Evolutionary conservation across 2,888 invertebrate species (phyloP), one percentile per base, ranked within the genome.

Genomic region (Listrodromus nycthemerus): DNA sequence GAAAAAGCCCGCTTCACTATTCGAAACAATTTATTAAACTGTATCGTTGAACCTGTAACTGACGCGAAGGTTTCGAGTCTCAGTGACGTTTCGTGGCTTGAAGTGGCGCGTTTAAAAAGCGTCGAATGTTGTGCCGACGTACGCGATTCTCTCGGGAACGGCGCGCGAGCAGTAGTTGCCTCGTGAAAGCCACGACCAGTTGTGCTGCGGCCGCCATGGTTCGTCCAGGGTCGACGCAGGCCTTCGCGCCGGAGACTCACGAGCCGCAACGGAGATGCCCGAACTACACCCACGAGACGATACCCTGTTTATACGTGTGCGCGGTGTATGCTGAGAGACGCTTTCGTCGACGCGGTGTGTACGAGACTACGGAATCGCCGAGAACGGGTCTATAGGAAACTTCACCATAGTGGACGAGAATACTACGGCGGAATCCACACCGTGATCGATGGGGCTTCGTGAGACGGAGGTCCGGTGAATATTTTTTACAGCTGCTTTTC

Each of bases 181-280:
- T 90, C 91, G 91, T 89, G 92, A 91, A 90, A 89, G 91, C 90
- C 90, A 91, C 90, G 88, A 89, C 90, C 90, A 91, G 90, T 92
- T 92, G 89, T 92, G 92, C 90, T 90, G 87, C 89, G 89, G 89
- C 91, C 91, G 92, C 92, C 91, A 91, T 92, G 88, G 89, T 90
- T 89, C 89, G 90, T 88, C 88, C 89, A 88, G 88, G 89, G 88
- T 89, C 91, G 90, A 89, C 89, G 90, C 90, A 89, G 87, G 86
- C 89, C 87, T 86, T 84, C 84, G 63, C 85, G n/a, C 88, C 90
- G 90, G 88, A 76, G 33, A 41, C 24, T 7, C 30, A 85, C 91
- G 92, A 90, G 67, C 3, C 0, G 2, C 4, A 4, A 85, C 92
- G 91, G 83, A 67, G 27, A 45, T 67, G 33, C 55, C 27, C 86